Evolutionary conservation across 2,113 vertebrate species (phyloP), one percentile per base, ranked within the genome.

Genomic region (Scytalopus superciliaris): DNA sequence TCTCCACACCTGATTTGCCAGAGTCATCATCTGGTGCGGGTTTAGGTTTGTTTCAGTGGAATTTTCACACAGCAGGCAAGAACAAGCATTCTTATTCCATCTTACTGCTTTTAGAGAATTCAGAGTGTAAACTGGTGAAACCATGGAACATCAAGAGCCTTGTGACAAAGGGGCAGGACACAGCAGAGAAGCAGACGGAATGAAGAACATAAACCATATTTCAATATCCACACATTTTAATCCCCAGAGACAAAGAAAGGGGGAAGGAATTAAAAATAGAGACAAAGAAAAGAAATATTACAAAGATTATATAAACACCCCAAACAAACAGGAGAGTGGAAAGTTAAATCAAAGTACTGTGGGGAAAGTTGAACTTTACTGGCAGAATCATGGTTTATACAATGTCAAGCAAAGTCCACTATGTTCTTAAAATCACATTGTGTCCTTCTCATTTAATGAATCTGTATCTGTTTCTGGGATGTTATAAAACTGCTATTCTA

Each of bases 321-420:
- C 23, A 24, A 68, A 23, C 4, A 56, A 67, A 30, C 4, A n/a
- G 6, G 10, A 33, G 4, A 59, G 13, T 27, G 4, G 49, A 82
- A 90, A 63, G 30, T 59, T 79, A 37, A 49, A 45, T n/a, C 0
- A 0, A 47, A 21, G 5, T 45, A 15, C 19, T 9, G 2, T 59
- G 31, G 75, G 16, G 6, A 47, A 82, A 40, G 4, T 30, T 52
- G 27, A 91, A 39, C 8, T 55, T 42, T 42, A 37, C 22, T 62
- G 59, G 21, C 19, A 87, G 33, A 91, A 52, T 22, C 12, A 56
- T 37, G 7, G 39, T 40, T 73, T 64, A 59, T 35, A 77, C 27
- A 79, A 60, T 16, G 31, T 31, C 12, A 66, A 50, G 60, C 4
- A 85, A 73, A 42, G 33, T 69, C 14, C 19, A 39, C 14, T 30